Percentiles rank a stretch among this genome's conserved stretches.
phyloP scores from a whole-genome alignment of 2,888 invertebrate genomes.

The Tetragnatha montana region DNA sequence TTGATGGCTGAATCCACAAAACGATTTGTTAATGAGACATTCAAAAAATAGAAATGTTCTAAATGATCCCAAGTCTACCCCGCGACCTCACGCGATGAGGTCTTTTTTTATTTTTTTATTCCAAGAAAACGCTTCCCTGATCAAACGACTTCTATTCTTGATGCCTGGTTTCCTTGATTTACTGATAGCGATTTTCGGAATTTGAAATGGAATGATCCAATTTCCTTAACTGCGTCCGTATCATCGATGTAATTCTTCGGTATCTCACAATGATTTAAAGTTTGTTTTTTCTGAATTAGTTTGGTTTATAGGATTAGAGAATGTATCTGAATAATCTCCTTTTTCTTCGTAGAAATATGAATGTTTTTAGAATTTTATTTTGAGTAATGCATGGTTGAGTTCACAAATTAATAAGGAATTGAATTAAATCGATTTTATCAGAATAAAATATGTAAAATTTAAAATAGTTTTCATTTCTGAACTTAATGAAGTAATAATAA shows the following conservation, averaged over 20 bases:
- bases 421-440: background rate
- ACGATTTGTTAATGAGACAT: slow-evolving; percentile 47
- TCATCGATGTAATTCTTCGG: background rate
- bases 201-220: slow-evolving; percentile 23
- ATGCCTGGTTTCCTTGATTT: slow-evolving; percentile 14
- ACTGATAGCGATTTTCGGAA: background rate
- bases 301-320: background rate
- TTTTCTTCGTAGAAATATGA: background rate
- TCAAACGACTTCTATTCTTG: background rate
- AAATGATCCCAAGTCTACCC: slow-evolving; percentile 18
- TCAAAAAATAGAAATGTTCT: slow-evolving; percentile 8
- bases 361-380: background rate
- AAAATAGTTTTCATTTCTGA: too few species aligned
- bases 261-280: background rate
- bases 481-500: too few species aligned
- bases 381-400: background rate
- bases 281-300: background rate
- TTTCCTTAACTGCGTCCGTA: slow-evolving; percentile 4
- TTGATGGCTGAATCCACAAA: slow-evolving; percentile 14
- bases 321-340: background rate
- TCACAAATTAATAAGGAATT: background rate
- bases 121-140: background rate
- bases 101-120: background rate
- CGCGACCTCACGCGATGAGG: slow-evolving; percentile 18
- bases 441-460: too few species aligned